A percentile compares a stretch with the other conserved stretches of the same genome.
These are phyloP conservation scores for Heliconius ethilla DNA, from an alignment of 2,888 invertebrate genomes.

Conservation along the genomic window DNA sequence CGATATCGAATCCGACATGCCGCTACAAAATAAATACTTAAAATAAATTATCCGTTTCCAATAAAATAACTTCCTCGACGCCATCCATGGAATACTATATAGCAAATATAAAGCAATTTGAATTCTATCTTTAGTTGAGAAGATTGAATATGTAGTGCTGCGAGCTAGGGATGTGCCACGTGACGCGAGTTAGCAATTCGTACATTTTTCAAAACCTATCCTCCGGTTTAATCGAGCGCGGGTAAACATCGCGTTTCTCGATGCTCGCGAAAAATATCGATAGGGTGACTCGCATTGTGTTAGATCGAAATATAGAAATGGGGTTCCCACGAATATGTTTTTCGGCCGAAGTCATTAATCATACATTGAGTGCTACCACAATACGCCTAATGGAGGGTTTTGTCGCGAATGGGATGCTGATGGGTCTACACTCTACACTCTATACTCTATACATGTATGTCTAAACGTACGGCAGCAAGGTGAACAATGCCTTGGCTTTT, in stretches of 20 bases:
- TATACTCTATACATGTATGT: conserved; percentile 40
- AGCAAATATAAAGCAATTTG: conserved; percentile 44
- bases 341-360: conserved; percentile 73
- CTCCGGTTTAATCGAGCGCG: conserved; percentile 76
- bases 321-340: conserved; percentile 74
- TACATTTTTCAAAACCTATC: conserved; percentile 74
- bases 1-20: conserved; percentile 70
- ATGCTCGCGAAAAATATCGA: conserved; percentile 71
- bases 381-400: conserved; percentile 72
- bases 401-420: conserved; percentile 63
- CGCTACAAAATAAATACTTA: conserved; percentile 75
- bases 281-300: conserved; percentile 64
- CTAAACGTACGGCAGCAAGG: conserved; percentile 54
- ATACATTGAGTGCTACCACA: conserved; percentile 74
- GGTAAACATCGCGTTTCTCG: conserved; percentile 79
- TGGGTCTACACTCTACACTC: conserved; percentile 50
- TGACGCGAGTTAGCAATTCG: conserved; percentile 49
- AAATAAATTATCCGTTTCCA: conserved; percentile 80
- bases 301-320: conserved; percentile 56
- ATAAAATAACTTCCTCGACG: conserved; percentile 74
- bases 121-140: conserved; percentile 49
- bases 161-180: conserved; percentile 27
- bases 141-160: conserved; percentile 42
- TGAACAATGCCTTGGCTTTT: conserved; percentile 46
- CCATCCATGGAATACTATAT: conserved; percentile 56